Evolutionary conservation across 2,888 invertebrate species (phyloP).

Genomic region (Dorcus hopei): DNA sequence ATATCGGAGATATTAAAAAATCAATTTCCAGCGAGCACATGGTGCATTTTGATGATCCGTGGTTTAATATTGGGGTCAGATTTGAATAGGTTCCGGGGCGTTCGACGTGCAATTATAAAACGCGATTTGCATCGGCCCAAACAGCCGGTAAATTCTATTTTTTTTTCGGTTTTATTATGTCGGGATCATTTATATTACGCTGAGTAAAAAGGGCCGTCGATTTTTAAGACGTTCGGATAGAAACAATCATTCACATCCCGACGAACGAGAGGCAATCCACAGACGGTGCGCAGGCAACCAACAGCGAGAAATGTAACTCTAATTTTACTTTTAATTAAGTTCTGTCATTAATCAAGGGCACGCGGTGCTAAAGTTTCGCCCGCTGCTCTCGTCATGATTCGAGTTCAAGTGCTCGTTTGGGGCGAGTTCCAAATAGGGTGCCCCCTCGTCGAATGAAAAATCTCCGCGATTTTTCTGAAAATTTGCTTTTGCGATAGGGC

Average conservation of each 20-base stretch:
- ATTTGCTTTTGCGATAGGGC: too few species aligned
- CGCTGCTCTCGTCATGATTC: background rate
- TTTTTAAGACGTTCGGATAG: too few species aligned
- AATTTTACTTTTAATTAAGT: conserved; percentile 54
- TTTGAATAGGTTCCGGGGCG: background rate
- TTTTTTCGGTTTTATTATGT: too few species aligned
- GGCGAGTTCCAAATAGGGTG: too few species aligned
- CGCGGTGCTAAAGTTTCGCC: conserved; percentile 28
- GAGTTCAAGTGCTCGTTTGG: background rate
- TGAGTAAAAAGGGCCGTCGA: too few species aligned
- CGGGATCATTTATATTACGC: too few species aligned
- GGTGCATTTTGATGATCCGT: background rate
- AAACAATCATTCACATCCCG: background rate
- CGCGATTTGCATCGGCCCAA: too few species aligned
- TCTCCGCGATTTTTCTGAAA: background rate
- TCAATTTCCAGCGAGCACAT: background rate
- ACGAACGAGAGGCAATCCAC: conserved; percentile 21
- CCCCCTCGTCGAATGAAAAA: background rate
- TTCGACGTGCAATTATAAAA: too few species aligned
- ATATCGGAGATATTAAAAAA: background rate
- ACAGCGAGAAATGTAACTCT: conserved; percentile 47
- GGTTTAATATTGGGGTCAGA: background rate
- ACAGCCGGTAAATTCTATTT: too few species aligned
- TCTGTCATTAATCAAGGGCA: conserved; percentile 52
- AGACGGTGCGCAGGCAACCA: conserved; percentile 31